Conservation (phyloP, 2,113 vertebrate species). For the Numida meleagris region DNA sequence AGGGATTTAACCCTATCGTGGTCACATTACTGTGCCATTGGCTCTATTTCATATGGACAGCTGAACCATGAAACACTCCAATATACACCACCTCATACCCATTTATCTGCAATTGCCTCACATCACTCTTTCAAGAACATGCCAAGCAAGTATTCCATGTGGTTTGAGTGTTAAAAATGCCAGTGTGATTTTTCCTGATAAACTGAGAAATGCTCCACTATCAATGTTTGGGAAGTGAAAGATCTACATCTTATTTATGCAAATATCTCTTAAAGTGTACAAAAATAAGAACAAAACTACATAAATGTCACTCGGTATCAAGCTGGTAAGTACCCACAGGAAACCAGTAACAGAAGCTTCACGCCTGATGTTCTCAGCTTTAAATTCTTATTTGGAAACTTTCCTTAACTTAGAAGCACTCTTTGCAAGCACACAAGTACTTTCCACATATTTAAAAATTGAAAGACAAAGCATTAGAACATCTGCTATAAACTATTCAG, state of each 20-base stretch:
- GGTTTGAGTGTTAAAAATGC: constrained; percentile 15
- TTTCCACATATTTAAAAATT: not conserved
- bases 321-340: not conserved
- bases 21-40: not conserved
- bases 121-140: constrained; percentile 4
- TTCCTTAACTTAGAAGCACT: not conserved
- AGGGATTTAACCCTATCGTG: not conserved
- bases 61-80: not conserved
- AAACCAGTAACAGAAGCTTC: not conserved
- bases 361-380: not conserved
- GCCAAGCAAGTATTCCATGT: not conserved
- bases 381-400: not conserved
- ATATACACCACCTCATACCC: not conserved
- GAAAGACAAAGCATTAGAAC: not conserved
- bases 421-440: not conserved
- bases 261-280: constrained; percentile 1
- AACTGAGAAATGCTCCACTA: not conserved
- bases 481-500: not conserved
- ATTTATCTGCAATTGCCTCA: constrained; percentile 27
- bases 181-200: not conserved
- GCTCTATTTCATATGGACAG: not conserved
- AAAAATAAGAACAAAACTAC: not conserved
- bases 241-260: constrained; percentile 13
- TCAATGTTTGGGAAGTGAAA: not conserved
- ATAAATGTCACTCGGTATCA: constrained; percentile 9